A percentile compares a stretch with the other conserved stretches of the same genome.
phyloP scores from a whole-genome alignment of 2,888 invertebrate species.

The Ochropleura leucogaster region DNA sequence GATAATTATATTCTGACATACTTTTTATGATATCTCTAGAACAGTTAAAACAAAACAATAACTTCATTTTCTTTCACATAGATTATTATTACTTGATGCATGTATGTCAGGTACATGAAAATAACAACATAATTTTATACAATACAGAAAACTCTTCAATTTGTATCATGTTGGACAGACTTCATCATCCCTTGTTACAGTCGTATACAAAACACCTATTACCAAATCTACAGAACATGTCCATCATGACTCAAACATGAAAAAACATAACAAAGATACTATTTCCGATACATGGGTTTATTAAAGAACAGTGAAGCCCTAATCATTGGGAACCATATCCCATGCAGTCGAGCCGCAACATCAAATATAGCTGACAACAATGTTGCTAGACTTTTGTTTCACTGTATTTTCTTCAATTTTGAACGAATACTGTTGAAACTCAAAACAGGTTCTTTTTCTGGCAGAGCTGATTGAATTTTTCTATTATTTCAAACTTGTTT shows the following conservation, averaged over 20 bases:
- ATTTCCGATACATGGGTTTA: background rate
- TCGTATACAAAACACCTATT: constrained; percentile 11
- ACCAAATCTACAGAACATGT: background rate
- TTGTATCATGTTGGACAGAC: constrained; percentile 3
- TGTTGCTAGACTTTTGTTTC: background rate
- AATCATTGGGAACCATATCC: background rate
- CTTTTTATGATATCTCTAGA: constrained; percentile 7
- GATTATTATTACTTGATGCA: constrained; percentile 2
- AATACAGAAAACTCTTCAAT: background rate
- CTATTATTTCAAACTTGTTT: too few relatives aligned
- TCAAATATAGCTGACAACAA: background rate
- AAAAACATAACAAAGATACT: constrained; percentile 2
- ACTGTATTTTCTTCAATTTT: background rate
- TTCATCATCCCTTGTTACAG: background rate
- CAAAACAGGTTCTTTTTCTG: too few relatives aligned
- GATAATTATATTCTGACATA: constrained; percentile 16
- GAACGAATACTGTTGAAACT: too few relatives aligned
- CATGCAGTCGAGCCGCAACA: background rate
- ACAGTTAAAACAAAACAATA: constrained; percentile 28
- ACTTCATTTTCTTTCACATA: background rate
- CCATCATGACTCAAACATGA: background rate
- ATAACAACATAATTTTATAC: constrained; percentile 4
- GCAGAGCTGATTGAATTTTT: too few relatives aligned
- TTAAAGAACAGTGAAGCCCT: background rate
- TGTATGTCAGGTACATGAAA: background rate